Percentiles rank a stretch among this genome's conserved stretches.
These are phyloP conservation scores for Idris sp. DNA, from an alignment of 1,140 invertebrate genomes.

Conservation along the genomic window DNA sequence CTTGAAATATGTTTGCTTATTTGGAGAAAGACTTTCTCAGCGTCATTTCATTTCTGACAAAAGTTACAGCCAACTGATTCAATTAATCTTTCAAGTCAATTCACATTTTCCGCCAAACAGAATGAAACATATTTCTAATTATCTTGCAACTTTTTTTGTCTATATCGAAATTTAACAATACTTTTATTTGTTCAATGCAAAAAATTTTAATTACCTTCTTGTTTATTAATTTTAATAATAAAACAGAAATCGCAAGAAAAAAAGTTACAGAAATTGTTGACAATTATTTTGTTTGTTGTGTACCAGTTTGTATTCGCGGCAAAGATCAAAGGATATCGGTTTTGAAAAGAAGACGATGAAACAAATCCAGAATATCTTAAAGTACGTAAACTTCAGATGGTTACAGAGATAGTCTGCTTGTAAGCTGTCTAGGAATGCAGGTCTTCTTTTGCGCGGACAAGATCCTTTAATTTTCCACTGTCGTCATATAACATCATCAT, in stretches of 20 bases:
- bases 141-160: no score
- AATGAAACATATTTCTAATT: no score
- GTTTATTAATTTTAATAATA: no score
- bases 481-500: no score
- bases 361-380: constrained; percentile 72
- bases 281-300: constrained; percentile 26
- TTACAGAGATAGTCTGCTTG: constrained; percentile 64
- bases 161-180: no score
- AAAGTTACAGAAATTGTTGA: background rate
- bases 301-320: constrained; percentile 17
- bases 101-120: constrained; percentile 28
- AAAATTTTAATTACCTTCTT: background rate
- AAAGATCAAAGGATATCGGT: constrained; percentile 44
- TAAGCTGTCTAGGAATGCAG: constrained; percentile 75
- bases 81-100: constrained; percentile 3
- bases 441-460: constrained; percentile 34
- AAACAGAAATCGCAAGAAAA: no score
- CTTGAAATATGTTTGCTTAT: constrained; percentile 51
- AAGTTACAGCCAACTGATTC: constrained; percentile 1
- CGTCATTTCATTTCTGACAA: constrained; percentile 6
- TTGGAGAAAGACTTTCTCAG: constrained; percentile 27
- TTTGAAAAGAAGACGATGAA: constrained; percentile 60
- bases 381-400: constrained; percentile 69
- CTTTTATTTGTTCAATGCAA: no score
- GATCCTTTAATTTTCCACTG: no score